phyloP scores from a whole-genome alignment of 2,888 invertebrate genomes.

The Augiades crinisus region DNA sequence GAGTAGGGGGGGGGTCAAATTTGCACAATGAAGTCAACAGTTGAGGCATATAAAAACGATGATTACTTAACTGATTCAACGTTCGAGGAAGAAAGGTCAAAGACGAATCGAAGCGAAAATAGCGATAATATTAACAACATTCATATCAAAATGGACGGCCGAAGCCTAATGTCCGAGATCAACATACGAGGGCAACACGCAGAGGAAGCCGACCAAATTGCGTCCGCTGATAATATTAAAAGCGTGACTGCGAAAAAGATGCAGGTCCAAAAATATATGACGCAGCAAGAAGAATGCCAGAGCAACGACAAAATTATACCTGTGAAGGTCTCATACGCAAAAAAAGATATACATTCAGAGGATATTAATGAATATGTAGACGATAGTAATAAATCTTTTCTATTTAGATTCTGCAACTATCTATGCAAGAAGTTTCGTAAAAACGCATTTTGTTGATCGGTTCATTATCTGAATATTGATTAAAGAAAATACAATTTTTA shows the following conservation, averaged over 20 bases:
- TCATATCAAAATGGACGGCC: constrained; percentile 53
- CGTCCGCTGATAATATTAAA: constrained; percentile 60
- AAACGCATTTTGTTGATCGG: constrained; percentile 35
- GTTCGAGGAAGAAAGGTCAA: constrained; percentile 40
- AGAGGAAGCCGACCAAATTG: constrained; percentile 39
- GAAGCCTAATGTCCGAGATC: constrained; percentile 58
- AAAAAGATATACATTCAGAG: constrained; percentile 59
- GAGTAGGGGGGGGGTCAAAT: neutral
- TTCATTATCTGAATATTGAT: neutral
- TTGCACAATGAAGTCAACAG: constrained; percentile 28
- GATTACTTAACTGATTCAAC: constrained; percentile 54
- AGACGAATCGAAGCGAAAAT: constrained; percentile 30
- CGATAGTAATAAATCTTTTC: constrained; percentile 49
- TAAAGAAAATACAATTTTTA: constrained; percentile 38
- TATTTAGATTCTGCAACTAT: constrained; percentile 60
- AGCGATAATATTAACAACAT: constrained; percentile 53
- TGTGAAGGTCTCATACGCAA: constrained; percentile 57
- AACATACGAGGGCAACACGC: constrained; percentile 46
- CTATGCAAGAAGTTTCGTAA: constrained; percentile 63
- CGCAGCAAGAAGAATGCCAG: constrained; percentile 34
- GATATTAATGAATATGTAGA: constrained; percentile 44
- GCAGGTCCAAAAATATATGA: constrained; percentile 47
- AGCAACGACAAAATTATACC: constrained; percentile 59
- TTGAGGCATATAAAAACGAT: constrained; percentile 58
- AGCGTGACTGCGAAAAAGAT: constrained; percentile 51